Base-by-base conservation (phyloP, 2,113 vertebrate species). In the Stegostoma tigrinum region DNA sequence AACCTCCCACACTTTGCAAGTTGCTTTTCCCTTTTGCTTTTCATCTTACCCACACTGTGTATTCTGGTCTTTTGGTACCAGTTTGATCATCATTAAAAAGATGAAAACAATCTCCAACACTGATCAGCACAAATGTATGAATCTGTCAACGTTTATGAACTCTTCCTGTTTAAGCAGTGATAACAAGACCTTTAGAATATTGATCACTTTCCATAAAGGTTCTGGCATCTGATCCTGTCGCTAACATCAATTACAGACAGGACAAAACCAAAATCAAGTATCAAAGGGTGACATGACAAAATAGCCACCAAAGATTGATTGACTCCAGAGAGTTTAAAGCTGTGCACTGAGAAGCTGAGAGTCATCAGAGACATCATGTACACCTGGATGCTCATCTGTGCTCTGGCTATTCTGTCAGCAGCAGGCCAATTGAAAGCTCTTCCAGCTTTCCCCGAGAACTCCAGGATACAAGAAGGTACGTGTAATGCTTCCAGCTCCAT, bases 71-170 rank as follows among this genome's bases (percentile, higher is more conserved):
- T 95, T 95, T 72, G 94, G 5, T 66, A 64, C 55, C 86, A 91
- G 61, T 10, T 93, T 23, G 27, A 34, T 34, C 72, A 75, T 34
- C 21, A 19, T 34, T 34, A 94, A 94, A 23, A 94, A 70, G 30
- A 70, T 42, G 4, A 6, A 70, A 55, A 15, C 42, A 66, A 4
- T 48, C 4, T 67, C 67, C 38, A 14, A 45, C 27, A 45, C 19
- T 27, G 34, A 3, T 94, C 42, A 42, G 38, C 27, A 27, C 21
- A 94, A 5, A 45, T 90, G 68, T 96, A 96, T 96, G 61, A 95
- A 94, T 96, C 94, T 96, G 96, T 96, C 96, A 98, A 98, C 97
- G 97, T 98, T 98, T 97, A 97, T 98, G 97, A 97, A 96, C 95
- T 55, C 91, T 96, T 96, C 96, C 97, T 98, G 97, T 96, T 97